A percentile compares a stretch with the other conserved stretches of the same genome.
phyloP scores from a whole-genome alignment of 2,888 invertebrate genomes.

The Acrocera orbiculus region DNA sequence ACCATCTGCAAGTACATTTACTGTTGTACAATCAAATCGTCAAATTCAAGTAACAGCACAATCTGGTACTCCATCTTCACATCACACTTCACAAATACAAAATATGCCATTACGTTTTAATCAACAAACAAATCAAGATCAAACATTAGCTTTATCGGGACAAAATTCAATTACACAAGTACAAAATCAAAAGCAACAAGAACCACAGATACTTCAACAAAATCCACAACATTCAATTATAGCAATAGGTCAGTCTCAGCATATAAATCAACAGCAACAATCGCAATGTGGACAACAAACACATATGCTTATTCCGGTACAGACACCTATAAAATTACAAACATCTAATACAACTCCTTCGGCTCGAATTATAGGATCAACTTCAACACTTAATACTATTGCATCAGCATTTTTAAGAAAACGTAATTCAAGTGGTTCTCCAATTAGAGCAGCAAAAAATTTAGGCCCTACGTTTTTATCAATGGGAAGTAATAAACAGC shows the following conservation, averaged over 20 bases:
- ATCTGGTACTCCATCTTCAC: slow-evolving; percentile 7
- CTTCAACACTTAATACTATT: slow-evolving; percentile 28
- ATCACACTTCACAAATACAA: slow-evolving; percentile 18
- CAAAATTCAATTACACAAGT: background rate
- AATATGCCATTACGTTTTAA: slow-evolving; percentile 21
- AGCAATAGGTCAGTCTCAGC: slow-evolving; percentile 5
- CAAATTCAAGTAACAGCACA: slow-evolving; percentile 19
- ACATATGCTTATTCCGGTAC: slow-evolving; percentile 26
- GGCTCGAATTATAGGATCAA: slow-evolving; percentile 29
- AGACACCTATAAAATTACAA: slow-evolving; percentile 11
- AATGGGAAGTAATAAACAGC: slow-evolving; percentile 15
- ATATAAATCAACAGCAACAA: slow-evolving; percentile 4
- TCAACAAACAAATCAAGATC: slow-evolving; percentile 14
- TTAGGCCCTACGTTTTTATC: slow-evolving; percentile 30
- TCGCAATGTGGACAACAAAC: slow-evolving; percentile 10
- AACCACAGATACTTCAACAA: slow-evolving; percentile 11
- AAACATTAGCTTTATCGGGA: background rate
- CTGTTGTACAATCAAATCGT: slow-evolving; percentile 23
- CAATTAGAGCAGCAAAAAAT: slow-evolving; percentile 47
- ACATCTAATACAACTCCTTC: slow-evolving; percentile 1
- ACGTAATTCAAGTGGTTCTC: slow-evolving; percentile 57
- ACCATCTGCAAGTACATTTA: slow-evolving; percentile 24
- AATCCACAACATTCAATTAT: slow-evolving; percentile 5
- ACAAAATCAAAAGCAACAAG: slow-evolving; percentile 5
- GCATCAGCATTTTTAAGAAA: slow-evolving; percentile 56